Percentiles rank a stretch among this genome's conserved stretches.
These are phyloP conservation scores for Amblyopsis hoosieri DNA, from an alignment of 2,797 vertebrate species.

Conservation along the genomic window DNA sequence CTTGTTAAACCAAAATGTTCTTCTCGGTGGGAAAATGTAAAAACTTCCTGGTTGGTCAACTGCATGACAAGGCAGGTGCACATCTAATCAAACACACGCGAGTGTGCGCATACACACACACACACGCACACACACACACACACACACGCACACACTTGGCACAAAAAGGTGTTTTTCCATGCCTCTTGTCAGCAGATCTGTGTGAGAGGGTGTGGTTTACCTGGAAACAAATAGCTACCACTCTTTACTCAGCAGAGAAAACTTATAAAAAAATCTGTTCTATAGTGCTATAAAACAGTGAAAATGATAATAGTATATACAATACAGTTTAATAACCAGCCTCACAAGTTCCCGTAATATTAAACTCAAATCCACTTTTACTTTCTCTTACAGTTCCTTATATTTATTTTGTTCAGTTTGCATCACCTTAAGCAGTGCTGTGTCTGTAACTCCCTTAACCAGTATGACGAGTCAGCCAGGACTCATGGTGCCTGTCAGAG, in stretches of 20 bases:
- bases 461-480: constrained; percentile 22
- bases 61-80: neutral
- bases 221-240: constrained; percentile 5
- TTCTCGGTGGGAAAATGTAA: constrained; percentile 12
- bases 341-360: constrained; percentile 3
- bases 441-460: constrained; percentile 4
- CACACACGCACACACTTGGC: neutral
- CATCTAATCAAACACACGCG: neutral
- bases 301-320: neutral
- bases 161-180: constrained; percentile 35
- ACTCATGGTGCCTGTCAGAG: constrained; percentile 15
- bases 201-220: constrained; percentile 25
- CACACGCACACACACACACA: constrained; percentile 1
- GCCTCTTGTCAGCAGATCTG: constrained; percentile 1
- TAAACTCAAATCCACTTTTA: constrained; percentile 41
- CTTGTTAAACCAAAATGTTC: constrained; percentile 21
- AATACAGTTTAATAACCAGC: neutral
- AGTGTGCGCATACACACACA: neutral
- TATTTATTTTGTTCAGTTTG: constrained; percentile 41
- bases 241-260: constrained; percentile 16
- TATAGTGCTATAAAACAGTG: neutral
- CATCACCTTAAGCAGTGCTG: neutral
- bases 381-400: constrained; percentile 65
- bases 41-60: constrained; percentile 34
- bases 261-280: neutral